Evolutionary conservation across 2,888 invertebrate genomes (phyloP), one percentile per base, ranked within the genome.

Genomic region (Salticus scenicus): DNA sequence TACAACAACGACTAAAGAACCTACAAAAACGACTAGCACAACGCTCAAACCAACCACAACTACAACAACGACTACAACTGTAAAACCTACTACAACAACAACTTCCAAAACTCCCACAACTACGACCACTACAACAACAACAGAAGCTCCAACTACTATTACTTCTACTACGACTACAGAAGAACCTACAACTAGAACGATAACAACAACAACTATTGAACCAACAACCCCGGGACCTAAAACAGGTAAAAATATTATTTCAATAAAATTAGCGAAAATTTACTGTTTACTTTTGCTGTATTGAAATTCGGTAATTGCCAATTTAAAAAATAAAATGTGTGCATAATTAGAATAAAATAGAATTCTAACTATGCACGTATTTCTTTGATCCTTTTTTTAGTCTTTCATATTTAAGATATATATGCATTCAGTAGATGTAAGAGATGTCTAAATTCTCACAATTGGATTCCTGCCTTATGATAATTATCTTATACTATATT

Each of bases 11-110:
- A 20, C 42, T 17, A 5, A 7, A 47, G 42, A 5, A 47, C 42
- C 41, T 14, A 71, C 85, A 20, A 77, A 87, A 31, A 86, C 88
- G 10, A 87, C 88, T 47, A 80, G 88, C 24, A 88, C 88, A n/a
- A 71, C 88, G 14, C 10, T 14, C 7, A 24, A 37, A 1, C 31
- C 71, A 12, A 57, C 51, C 2, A 67, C 41, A 0, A 57, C 81
- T 20, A 75, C 74, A 7, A 72, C 87, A n/a, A 79, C 67, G 30
- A 67, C 79, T 42, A 69, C 73, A 0, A 33, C 83, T 20, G 51
- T 64, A 47, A 27, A 64, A 12, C 31, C 83, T 64, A 84, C 87
- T 42, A 81, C 76, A 37, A 75, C 72, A 66, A 71, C 84, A 37
- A 78, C 87, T 30, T 70, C 78, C 71, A 14, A 37, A 37, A 67